A percentile compares a stretch with the other conserved stretches of the same genome.
Conservation (phyloP, 2,888 invertebrate genomes). For the Tigriopus californicus region DNA sequence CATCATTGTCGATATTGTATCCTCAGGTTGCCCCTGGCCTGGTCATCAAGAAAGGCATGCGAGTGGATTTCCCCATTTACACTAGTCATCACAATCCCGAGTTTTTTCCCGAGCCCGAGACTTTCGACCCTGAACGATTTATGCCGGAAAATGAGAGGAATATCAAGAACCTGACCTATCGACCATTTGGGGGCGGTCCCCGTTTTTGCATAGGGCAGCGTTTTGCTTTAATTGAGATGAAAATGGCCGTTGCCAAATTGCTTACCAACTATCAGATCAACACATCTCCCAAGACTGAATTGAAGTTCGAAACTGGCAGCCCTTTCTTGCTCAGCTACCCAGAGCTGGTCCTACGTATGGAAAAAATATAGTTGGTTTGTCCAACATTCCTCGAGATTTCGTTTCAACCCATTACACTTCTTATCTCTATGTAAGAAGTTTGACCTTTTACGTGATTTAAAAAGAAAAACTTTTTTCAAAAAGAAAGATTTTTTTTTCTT, state of each 20-base stretch:
- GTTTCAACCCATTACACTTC: too few relatives aligned
- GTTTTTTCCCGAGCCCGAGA: background rate
- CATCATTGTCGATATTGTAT: too few relatives aligned
- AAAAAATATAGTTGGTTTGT: too few relatives aligned
- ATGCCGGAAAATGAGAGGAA: background rate
- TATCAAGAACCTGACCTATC: background rate
- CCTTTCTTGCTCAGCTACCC: background rate
- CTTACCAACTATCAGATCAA: background rate
- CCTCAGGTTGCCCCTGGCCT: too few relatives aligned
- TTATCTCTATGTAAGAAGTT: too few relatives aligned
- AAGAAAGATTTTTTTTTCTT: too few relatives aligned
- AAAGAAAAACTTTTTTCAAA: too few relatives aligned
- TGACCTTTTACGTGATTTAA: too few relatives aligned
- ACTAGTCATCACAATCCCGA: background rate
- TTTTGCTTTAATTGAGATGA: too few relatives aligned
- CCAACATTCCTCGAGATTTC: too few relatives aligned
- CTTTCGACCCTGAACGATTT: background rate
- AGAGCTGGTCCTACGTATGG: too few relatives aligned
- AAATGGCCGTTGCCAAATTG: too few relatives aligned
- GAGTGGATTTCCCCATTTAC: background rate
- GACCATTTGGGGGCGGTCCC: background rate
- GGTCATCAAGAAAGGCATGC: background rate
- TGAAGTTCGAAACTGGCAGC: background rate
- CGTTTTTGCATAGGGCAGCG: background rate
- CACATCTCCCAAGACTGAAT: background rate